Base-by-base conservation (phyloP, 2,888 invertebrate genomes). In the Sphecodes monilicornis region DNA sequence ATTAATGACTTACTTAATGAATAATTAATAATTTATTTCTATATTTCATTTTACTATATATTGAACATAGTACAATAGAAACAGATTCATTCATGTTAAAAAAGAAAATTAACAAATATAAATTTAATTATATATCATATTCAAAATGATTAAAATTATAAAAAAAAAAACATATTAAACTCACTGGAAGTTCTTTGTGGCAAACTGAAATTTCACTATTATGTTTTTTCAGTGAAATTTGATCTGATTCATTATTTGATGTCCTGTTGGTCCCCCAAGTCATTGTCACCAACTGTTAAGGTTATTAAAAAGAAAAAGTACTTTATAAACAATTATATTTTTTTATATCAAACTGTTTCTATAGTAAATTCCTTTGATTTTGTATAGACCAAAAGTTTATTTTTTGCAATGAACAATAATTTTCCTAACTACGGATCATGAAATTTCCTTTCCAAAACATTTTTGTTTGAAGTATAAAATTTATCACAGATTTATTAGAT, bases 251-350 rank as follows among this genome's bases (percentile, higher is more conserved):
- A 76, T 64, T 88, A 79, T 64, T 84, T 74, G 80, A 66, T 82
- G 86, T 89, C 82, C 88, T 78, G 80, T 84, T 78, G 78, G 77
- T 88, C n/a, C 89, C 84, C 85, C 89, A 86, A 81, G 85, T 88
- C 88, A 90, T 90, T 88, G 82, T 80, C 81, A 86, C 69, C 73
- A 86, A 83, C 86, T 86, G 85, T 83, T 82, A 72, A 83, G 64
- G 32, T 82, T 78, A 74, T 57, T 66, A 78, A 75, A 86, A 76
- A n/a, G 16, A 36, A 66, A 32, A 78, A 79, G 39, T 74, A 70
- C 78, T 70, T 84, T 74, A 76, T 50, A 41, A 81, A 66, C 22
- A 70, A 54, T 39, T 22, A 13, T 26, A 74, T 22, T 18, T 43
- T 54, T 64, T 78, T 72, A 43, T 32, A 22, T 22, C 57, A 70